These are phyloP conservation scores for Solenopsis fugax DNA, from an alignment of 1,140 invertebrate genomes.

Conservation along the genomic window DNA sequence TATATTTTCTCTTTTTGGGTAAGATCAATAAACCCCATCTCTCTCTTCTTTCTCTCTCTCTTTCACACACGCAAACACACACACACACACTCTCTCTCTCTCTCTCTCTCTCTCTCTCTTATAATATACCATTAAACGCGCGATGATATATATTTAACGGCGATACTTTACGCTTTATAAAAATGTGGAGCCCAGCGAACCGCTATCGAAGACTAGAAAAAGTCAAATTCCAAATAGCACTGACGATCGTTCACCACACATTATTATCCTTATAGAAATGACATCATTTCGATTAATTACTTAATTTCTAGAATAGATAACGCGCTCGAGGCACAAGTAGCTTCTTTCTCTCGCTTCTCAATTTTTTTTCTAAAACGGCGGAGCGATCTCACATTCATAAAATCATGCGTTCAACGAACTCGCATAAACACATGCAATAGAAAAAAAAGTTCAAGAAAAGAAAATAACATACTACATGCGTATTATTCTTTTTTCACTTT, in stretches of 20 bases:
- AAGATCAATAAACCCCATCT: constrained; percentile 38
- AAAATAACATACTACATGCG: background rate
- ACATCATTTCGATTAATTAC: constrained; percentile 51
- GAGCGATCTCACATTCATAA: constrained; percentile 48
- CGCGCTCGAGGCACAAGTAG: constrained; percentile 74
- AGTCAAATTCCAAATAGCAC: constrained; percentile 62
- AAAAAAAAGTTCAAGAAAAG: background rate
- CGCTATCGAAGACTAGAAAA: constrained; percentile 66
- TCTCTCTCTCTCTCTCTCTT: constrained; percentile 29
- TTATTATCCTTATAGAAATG: constrained; percentile 69
- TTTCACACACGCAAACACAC: background rate
- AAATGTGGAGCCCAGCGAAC: constrained; percentile 64
- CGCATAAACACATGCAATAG: background rate
- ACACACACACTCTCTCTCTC: background rate
- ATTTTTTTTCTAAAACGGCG: constrained; percentile 27
- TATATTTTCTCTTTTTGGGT: constrained; percentile 40
- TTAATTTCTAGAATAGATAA: constrained; percentile 71
- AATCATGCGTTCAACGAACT: background rate
- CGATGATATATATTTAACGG: constrained; percentile 56
- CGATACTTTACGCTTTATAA: constrained; percentile 60
- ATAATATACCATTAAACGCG: constrained; percentile 49
- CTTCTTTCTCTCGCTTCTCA: constrained; percentile 62
- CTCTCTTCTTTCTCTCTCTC: constrained; percentile 23
- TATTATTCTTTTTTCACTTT: background rate
- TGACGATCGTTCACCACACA: constrained; percentile 64